Evolutionary conservation across 2,113 vertebrate species (phyloP).

Genomic region (Takifugu flavidus): DNA sequence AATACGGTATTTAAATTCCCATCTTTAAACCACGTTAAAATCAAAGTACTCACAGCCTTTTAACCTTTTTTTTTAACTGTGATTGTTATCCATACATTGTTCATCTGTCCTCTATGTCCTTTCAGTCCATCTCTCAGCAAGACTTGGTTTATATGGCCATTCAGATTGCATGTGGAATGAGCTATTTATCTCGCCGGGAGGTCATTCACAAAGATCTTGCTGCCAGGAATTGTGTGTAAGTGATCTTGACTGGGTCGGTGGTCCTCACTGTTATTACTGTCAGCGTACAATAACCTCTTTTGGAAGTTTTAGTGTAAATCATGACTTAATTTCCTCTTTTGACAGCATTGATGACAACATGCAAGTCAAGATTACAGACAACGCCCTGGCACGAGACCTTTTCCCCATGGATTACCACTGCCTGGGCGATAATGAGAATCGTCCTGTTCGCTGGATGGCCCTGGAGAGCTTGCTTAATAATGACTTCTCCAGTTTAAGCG

Average conservation of each 20-base stretch:
- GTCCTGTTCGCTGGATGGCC: slow-evolving; percentile 98
- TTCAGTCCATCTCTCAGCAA: slow-evolving; percentile 95
- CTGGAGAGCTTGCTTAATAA: slow-evolving; percentile 96
- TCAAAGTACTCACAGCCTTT: too few species aligned
- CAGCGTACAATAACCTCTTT: slow-evolving; percentile 13
- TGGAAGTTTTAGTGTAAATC: slow-evolving; percentile 14
- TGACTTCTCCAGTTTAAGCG: slow-evolving; percentile 95
- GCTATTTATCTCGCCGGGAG: slow-evolving; percentile 93
- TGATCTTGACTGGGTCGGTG: slow-evolving; percentile 37
- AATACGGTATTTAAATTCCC: too few species aligned
- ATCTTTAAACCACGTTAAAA: too few species aligned
- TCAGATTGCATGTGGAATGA: slow-evolving; percentile 98
- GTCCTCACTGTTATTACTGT: neutral
- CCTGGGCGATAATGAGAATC: slow-evolving; percentile 96
- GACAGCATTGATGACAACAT: slow-evolving; percentile 95
- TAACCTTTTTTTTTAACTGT: too few species aligned
- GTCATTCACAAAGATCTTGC: slow-evolving; percentile 99
- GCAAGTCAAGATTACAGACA: slow-evolving; percentile 99
- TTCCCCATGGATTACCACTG: slow-evolving; percentile 99
- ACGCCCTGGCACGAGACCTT: slow-evolving; percentile 93
- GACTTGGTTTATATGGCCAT: slow-evolving; percentile 98
- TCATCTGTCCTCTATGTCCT: slow-evolving; percentile 17
- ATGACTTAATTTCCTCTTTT: neutral
- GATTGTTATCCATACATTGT: neutral
- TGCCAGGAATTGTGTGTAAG: slow-evolving; percentile 98